Evolutionary conservation across 1,140 invertebrate species (phyloP), one percentile per base, ranked within the genome.

Genomic region (Acromyrmex heyeri): DNA sequence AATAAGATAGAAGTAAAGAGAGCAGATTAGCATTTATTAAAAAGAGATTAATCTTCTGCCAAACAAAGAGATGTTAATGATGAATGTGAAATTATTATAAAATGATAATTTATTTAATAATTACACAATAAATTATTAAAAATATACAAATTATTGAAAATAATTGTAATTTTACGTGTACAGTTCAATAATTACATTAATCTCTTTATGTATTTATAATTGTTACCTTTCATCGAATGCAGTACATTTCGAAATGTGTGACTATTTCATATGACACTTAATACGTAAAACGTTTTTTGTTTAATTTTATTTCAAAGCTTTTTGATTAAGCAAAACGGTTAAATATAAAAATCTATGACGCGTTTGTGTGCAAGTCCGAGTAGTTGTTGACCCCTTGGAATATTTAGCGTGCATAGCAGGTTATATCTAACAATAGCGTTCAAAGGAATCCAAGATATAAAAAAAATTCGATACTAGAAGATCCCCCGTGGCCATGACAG

Each of bases 401-500:
- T 44, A 61, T 81, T 81, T 53, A 18, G 64, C 12, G 27, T 44
- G 44, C 34, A 27, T 30, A n/a, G 34, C 10, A n/a, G 24, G 18
- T 44, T 38, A n/a, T 21, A 64, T 50, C 59, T 16, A 34, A 81
- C 48, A 69, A 81, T 70, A 69, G 77, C 5, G 50, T 50, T 81
- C 30, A 50, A 2, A 55, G 77, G 62, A 81, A 79, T 79, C 14
- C n/a, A 7, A 55, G 62, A 12, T 69, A 38, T 7, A 27, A 44
- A 69, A 79, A 81, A 81, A 81, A 14, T 50, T 27, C 0, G 48
- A 57, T 81, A 24, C 27, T 69, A 81, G 48, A 67, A 50, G 38
- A 73, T 85, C 44, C 30, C 24, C 16, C 27, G 64, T 21, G 76
- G 48, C 16, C 61, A 18, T 70, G 87, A 82, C 87, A 76, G 67